Evolutionary conservation across 2,113 vertebrate species (phyloP), one percentile per base, ranked within the genome.

Genomic region (Scartelaos histophorus): DNA sequence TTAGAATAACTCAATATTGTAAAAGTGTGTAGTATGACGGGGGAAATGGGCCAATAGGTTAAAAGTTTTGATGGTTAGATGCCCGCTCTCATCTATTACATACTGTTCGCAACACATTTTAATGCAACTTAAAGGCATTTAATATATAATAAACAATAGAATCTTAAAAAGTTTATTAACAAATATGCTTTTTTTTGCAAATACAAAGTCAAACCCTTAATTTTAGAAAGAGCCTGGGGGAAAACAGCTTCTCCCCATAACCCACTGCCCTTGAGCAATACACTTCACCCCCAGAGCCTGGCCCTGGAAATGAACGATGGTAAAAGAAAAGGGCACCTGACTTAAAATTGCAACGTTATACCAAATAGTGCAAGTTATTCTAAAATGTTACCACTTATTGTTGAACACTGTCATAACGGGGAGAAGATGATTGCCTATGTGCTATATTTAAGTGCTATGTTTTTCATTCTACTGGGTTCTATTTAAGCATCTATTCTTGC

Each of bases 371-470:
- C 29, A 19, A 34, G 58, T 61, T 61, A 61, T 29, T 61, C 61
- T n/a, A 38, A 21, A 64, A 34, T n/a, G 61, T 34, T 34, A 15
- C 58, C 58, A 34, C 61, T 60, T 64, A 29, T 70, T 85, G 73
- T 74, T 38, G 61, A 82, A 89, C 81, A 82, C 75, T 79, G 76
- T 66, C 78, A 34, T 61, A 61, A 61, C 64, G 72, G 67, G 81
- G 83, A 73, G 56, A 79, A 67, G 80, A 88, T 82, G 92, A 93
- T 91, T 93, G 91, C 92, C 90, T 88, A 89, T 79, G 82, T 90
- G 91, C 90, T 90, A 82, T 64, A 13, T 88, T 84, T 92, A 92
- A 90, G 91, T 92, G 91, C 91, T 90, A 73, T 86, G 66, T 68
- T 79, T 87, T 88, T 73, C 38, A 61, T 87, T 69, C 78, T 80